phyloP scores from a whole-genome alignment of 2,113 vertebrate species.

The Excalfactoria chinensis region DNA sequence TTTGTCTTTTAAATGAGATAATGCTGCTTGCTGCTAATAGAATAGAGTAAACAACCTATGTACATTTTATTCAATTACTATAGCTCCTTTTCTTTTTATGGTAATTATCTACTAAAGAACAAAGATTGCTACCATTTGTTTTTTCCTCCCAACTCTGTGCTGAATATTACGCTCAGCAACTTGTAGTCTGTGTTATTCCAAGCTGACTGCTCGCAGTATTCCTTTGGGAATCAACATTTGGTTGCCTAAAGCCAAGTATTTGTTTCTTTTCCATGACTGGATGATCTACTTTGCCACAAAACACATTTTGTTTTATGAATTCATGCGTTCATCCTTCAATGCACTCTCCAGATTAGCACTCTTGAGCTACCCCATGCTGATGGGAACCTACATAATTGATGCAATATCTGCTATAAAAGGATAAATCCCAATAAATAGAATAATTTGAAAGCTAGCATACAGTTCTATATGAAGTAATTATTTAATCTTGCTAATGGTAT shows the following conservation, averaged over 20 bases:
- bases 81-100: slow-evolving; percentile 35
- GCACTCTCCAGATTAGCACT: background rate
- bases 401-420: background rate
- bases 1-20: slow-evolving; percentile 33
- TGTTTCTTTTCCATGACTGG: slow-evolving; percentile 29
- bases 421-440: background rate
- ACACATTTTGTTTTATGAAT: slow-evolving; percentile 16
- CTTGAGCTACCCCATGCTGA: background rate
- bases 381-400: background rate
- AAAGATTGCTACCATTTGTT: slow-evolving; percentile 41
- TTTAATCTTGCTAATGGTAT: background rate
- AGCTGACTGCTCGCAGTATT: slow-evolving; percentile 7
- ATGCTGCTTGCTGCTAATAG: slow-evolving; percentile 9
- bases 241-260: slow-evolving; percentile 15
- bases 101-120: slow-evolving; percentile 39
- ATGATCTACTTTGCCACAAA: slow-evolving; percentile 28
- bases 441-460: background rate
- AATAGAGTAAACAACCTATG: slow-evolving; percentile 45
- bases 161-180: slow-evolving; percentile 37
- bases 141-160: slow-evolving; percentile 37
- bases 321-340: background rate
- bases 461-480: background rate
- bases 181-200: slow-evolving; percentile 19
- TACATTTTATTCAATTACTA: slow-evolving; percentile 63
- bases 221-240: background rate